Evolutionary conservation across 2,888 invertebrate genomes (phyloP), one percentile per base, ranked within the genome.

Genomic region (Pyrrhosoma nymphula): DNA sequence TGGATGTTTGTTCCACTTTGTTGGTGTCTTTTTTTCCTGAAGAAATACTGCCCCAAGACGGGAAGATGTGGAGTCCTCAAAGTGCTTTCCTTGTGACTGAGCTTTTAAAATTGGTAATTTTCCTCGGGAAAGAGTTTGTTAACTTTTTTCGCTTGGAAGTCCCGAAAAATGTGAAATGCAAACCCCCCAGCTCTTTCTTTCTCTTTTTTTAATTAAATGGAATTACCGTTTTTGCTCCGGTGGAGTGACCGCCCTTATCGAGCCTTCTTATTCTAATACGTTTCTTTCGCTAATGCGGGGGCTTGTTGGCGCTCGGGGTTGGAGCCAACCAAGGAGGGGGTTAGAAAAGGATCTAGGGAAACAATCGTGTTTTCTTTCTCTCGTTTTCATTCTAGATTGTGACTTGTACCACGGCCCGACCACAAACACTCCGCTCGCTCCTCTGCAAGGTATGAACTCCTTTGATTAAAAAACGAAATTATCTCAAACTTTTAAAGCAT

Each of bases 31-130:
- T 35, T 35, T 82, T 35, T 35, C 18, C 2, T 16, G 26, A 0
- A 35, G 35, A 82, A 82, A 35, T 14, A 69, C 12, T 26, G n/a
- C 0, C n/a, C 26, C 69, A 3, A 18, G 35, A 82, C 35, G 26
- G 10, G 10, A n/a, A 18, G 82, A 82, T 16, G 82, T 16, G 35
- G 12, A 82, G 30, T 14, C 35, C 82, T 82, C 35, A 35, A 18
- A 35, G 35, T 35, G 82, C 30, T 82, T 82, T 82, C 35, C 35
- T 82, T 82, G 82, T 82, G 82, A 35, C 8, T n/a, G 82, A 35
- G 82, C 82, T 82, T 82, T 69, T 69, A 26, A 82, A 82, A 82
- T 82, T 82, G 35, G 82, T 82, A 35, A 30, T 30, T 82, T 82
- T 82, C 82, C 35, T 82, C n/a, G 82, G 35, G 26, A 26, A 26